phyloP scores from a whole-genome alignment of 2,888 invertebrate genomes.

The Cyclophora punctaria region DNA sequence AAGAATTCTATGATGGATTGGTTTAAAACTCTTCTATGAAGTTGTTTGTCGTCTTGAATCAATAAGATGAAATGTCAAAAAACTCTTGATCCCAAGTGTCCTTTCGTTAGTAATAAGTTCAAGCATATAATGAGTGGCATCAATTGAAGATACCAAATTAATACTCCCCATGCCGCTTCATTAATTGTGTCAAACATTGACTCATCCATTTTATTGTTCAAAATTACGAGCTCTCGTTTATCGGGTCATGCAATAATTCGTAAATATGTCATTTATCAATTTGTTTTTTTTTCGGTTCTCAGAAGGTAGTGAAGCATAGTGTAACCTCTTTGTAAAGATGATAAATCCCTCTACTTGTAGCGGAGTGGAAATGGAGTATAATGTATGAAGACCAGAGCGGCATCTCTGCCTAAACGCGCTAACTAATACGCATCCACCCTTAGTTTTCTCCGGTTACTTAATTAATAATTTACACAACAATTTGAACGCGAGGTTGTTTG shows the following conservation, averaged over 20 bases:
- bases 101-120: background rate
- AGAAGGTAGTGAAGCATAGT: conserved; percentile 1
- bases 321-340: too few species aligned
- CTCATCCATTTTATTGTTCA: conserved; percentile 30
- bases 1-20: too few species aligned
- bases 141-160: conserved; percentile 30
- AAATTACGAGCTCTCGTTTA: conserved; percentile 25
- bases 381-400: too few species aligned
- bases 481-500: conserved; percentile 34
- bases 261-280: conserved; percentile 33
- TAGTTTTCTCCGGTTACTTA: conserved; percentile 13
- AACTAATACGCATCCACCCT: too few species aligned
- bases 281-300: conserved; percentile 24
- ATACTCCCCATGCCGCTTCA: conserved; percentile 26
- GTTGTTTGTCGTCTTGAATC: too few species aligned
- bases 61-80: too few species aligned
- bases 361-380: too few species aligned
- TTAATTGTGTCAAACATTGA: conserved; percentile 36
- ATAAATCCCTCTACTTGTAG: too few species aligned
- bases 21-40: too few species aligned
- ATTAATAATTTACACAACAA: conserved; percentile 47
- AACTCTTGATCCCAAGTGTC: background rate
- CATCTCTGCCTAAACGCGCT: too few species aligned
- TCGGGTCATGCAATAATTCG: conserved; percentile 27
- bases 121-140: conserved; percentile 19